phyloP scores from a whole-genome alignment of 1,140 invertebrate genomes.

The Drosophila nasuta region DNA sequence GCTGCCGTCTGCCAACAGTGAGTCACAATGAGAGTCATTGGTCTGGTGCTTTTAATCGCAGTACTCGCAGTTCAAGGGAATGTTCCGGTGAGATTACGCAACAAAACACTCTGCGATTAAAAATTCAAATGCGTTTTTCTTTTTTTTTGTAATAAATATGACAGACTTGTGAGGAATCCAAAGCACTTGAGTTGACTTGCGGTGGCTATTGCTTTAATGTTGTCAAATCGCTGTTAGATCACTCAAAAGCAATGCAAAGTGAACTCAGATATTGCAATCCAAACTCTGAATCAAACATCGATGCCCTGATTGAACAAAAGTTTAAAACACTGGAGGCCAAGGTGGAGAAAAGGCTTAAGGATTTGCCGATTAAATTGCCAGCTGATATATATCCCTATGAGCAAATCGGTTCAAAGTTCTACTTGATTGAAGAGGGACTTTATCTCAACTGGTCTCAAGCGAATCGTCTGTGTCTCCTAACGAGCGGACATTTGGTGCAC shows the following conservation, averaged over 20 bases:
- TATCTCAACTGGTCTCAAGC: background rate
- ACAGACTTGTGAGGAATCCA: background rate
- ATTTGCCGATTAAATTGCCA: background rate
- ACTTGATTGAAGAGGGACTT: background rate
- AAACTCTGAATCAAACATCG: background rate
- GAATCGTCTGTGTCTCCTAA: background rate
- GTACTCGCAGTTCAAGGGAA: background rate
- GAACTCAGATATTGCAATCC: background rate
- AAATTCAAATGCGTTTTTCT: background rate
- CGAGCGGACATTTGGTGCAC: background rate
- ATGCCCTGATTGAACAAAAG: background rate
- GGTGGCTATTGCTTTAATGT: background rate
- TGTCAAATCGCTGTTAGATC: background rate
- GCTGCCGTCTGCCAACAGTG: background rate
- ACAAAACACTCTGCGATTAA: constrained; percentile 6
- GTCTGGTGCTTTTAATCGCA: background rate
- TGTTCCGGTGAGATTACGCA: background rate
- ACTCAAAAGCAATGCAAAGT: background rate
- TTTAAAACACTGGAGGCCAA: background rate
- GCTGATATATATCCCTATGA: constrained; percentile 5
- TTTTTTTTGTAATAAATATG: background rate
- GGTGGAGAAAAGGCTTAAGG: background rate
- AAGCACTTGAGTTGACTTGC: background rate
- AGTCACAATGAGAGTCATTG: background rate
- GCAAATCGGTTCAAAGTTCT: background rate